phyloP scores from a whole-genome alignment of 2,888 invertebrate species.

The Amphipyra berbera region DNA sequence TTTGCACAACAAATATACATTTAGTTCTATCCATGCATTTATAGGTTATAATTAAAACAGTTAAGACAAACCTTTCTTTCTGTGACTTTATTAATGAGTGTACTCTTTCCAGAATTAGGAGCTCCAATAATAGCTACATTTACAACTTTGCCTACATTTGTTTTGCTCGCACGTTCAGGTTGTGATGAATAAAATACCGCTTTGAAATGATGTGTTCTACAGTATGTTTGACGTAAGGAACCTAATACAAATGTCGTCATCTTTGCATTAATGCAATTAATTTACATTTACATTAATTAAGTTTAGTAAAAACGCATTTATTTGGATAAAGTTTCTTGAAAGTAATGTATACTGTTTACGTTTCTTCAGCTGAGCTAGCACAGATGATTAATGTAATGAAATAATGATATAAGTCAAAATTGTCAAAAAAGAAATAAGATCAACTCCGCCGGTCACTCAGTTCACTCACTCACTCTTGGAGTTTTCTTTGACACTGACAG shows the following conservation, averaged over 20 bases:
- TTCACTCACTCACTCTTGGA: no score
- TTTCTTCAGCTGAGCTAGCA: no score
- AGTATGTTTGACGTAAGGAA: constrained; percentile 56
- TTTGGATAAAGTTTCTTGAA: no score
- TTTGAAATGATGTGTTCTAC: constrained; percentile 59
- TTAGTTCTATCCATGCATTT: not conserved
- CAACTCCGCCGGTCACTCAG: no score
- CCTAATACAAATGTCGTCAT: constrained; percentile 60
- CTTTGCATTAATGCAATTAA: constrained; percentile 9
- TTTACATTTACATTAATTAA: constrained; percentile 7
- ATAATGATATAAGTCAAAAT: no score
- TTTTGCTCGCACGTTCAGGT: constrained; percentile 69
- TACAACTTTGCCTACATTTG: constrained; percentile 81
- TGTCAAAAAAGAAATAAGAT: no score
- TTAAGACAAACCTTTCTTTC: constrained; percentile 92
- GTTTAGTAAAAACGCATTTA: no score
- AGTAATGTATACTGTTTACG: no score
- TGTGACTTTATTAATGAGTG: constrained; percentile 96
- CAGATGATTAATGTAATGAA: no score
- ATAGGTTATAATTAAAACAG: constrained; percentile 35
- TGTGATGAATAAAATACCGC: constrained; percentile 75
- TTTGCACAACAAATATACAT: no score
- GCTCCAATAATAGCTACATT: constrained; percentile 96
- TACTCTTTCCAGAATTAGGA: constrained; percentile 99
- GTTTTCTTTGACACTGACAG: no score